A percentile compares a stretch with the other conserved stretches of the same genome.
phyloP scores from a whole-genome alignment of 2,888 invertebrate genomes.

The Ptilodon capucinus region DNA sequence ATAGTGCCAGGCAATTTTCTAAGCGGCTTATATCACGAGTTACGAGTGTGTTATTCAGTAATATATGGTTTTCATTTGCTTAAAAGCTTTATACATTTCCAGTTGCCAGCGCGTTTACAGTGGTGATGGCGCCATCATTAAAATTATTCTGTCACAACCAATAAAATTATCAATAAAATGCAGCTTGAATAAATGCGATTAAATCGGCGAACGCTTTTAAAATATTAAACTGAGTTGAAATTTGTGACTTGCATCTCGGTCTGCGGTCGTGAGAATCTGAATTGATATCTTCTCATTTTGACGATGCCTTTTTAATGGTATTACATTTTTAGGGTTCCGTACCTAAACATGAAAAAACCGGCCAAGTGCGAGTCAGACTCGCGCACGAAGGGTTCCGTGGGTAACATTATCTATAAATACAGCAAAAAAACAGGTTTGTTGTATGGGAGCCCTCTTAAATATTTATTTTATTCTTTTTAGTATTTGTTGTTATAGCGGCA shows the following conservation, averaged over 20 bases:
- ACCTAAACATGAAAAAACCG: no score
- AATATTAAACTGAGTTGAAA: conserved; percentile 32
- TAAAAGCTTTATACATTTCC: conserved; percentile 77
- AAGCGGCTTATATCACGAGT: conserved; percentile 69
- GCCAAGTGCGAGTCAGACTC: no score
- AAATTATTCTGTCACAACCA: conserved; percentile 60
- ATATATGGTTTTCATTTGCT: conserved; percentile 77
- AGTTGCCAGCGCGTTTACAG: conserved; percentile 61
- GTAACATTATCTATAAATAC: no score
- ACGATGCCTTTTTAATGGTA: background rate
- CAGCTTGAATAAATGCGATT: conserved; percentile 47
- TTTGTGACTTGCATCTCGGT: conserved; percentile 21
- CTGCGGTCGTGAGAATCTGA: conserved; percentile 3
- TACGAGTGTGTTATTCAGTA: conserved; percentile 73
- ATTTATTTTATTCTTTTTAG: no score
- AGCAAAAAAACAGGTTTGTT: no score
- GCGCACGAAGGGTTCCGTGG: no score
- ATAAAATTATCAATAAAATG: conserved; percentile 58
- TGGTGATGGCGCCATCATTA: conserved; percentile 62
- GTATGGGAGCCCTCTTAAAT: no score
- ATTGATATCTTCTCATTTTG: conserved; percentile 20
- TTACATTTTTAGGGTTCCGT: background rate
- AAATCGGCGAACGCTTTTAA: conserved; percentile 36
- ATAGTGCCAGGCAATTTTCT: conserved; percentile 70
- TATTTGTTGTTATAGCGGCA: no score